Percentiles rank a stretch among this genome's conserved stretches.
Evolutionary conservation across 1,140 invertebrate species (phyloP).

Genomic region (Aphidius gifuensis): DNA sequence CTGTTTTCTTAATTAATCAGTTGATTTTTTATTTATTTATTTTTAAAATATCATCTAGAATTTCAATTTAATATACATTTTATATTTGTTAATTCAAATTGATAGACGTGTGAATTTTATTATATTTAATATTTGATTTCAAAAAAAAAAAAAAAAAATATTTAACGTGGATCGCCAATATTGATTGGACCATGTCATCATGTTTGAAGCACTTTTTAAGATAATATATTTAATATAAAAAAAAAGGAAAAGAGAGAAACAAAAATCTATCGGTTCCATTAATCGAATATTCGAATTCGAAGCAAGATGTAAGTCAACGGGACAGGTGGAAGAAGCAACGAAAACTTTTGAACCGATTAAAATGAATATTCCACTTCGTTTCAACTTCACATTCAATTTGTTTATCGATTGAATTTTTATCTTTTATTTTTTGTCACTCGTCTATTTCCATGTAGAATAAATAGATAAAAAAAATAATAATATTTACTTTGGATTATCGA

Average conservation of each 20-base stretch:
- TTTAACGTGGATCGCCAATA: neutral
- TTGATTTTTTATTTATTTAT: slow-evolving; percentile 23
- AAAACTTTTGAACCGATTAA: slow-evolving; percentile 10
- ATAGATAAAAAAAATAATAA: too few species aligned
- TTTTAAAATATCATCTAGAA: slow-evolving; percentile 5
- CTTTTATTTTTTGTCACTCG: neutral
- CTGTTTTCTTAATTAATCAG: slow-evolving; percentile 52
- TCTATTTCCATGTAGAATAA: neutral
- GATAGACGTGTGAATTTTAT: slow-evolving; percentile 2
- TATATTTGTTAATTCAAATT: too few species aligned
- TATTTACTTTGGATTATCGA: too few species aligned
- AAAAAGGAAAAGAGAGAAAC: too few species aligned
- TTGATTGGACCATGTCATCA: neutral
- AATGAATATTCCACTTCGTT: slow-evolving; percentile 15
- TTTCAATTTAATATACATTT: neutral
- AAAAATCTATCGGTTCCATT: slow-evolving; percentile 3
- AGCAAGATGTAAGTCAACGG: slow-evolving; percentile 6
- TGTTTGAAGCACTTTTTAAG: neutral
- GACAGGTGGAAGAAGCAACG: slow-evolving; percentile 16
- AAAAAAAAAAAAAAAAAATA: neutral
- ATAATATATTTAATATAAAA: neutral
- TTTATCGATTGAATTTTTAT: neutral
- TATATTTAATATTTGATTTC: neutral
- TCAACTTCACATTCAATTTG: slow-evolving; percentile 16
- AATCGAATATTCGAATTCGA: neutral